Base-by-base conservation (phyloP, 92 coral and sea anemone genomes). In the Pocillopora meandrina region DNA sequence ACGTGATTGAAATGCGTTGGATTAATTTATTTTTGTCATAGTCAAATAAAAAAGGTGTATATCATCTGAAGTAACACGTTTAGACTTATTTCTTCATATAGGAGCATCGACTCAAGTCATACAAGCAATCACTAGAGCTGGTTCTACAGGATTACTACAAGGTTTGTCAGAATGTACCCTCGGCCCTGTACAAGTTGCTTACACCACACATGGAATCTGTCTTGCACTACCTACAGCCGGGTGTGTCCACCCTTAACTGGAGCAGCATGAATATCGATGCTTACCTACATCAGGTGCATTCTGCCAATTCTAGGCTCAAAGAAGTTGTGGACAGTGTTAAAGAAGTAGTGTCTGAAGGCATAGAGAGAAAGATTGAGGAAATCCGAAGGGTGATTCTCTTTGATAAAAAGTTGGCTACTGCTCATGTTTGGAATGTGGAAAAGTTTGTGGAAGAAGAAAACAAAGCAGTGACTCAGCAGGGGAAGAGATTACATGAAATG, bases 221-320 rank as follows among this genome's bases (percentile, higher is more conserved):
- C 59, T 86, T 94, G 21, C 99, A 92, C 63, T 94, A 96, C 75
- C 94, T 96, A 62, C 98, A 90, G 86, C 99, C 99, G 60, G 99
- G 99, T 1, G 78, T 96, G 65, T 92, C 98, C 72, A 96, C 98
- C 12, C 81, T 96, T 57, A 91, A 96, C 67, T 96, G 99, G 99
- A 95, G 92, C 81, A 96, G 99, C 77, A 95, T 96, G 99, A 96
- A 96, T 84, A 96, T 96, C 16, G 99, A 96, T 67, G 99, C 99
- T 1, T 96, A 96, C 56, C 78, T 96, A 74, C 98, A 96, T 80
- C 99, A 96, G 90, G 99, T 96, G 59, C 99, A 96, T 80, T 82
- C 95, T 0, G 99, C 99, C 31, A 96, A 94, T 47, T 82, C 87
- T 66, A 86, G 99, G 21, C 93, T 96, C 52, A 87, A 90, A 69